Evolutionary conservation across 2,888 invertebrate species (phyloP).

Genomic region (Tenodera sinensis): DNA sequence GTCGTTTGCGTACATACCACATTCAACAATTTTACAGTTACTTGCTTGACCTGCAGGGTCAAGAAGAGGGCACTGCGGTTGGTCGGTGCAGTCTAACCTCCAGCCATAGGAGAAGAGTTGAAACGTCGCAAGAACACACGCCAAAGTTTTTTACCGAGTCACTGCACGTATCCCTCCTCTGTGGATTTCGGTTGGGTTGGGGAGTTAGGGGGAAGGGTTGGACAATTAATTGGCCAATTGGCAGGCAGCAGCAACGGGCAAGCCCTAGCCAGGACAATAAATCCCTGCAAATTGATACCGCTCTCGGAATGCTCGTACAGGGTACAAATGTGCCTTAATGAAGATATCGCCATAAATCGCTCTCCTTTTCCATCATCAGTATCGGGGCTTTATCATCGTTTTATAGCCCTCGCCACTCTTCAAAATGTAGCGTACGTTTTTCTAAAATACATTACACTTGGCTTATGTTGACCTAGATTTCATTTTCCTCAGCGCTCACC

Average conservation of each 20-base stretch:
- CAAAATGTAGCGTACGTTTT: not conserved
- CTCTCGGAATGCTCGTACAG: not conserved
- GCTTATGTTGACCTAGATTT: not conserved
- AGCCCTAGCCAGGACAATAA: not conserved
- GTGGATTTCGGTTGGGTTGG: not conserved
- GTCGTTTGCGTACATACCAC: too few species aligned
- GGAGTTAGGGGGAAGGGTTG: not conserved
- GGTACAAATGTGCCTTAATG: slow-evolving; percentile 5
- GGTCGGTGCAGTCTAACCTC: not conserved
- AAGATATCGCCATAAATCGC: not conserved
- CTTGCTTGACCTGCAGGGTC: not conserved
- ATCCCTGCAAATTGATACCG: slow-evolving; percentile 8
- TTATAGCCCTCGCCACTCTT: not conserved
- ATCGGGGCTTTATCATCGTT: not conserved
- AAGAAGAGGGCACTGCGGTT: not conserved
- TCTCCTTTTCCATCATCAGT: not conserved
- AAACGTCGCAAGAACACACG: not conserved
- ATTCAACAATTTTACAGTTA: too few species aligned
- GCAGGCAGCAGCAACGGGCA: not conserved
- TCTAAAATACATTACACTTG: not conserved
- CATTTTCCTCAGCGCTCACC: too few species aligned
- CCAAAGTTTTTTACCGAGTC: not conserved
- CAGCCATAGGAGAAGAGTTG: not conserved
- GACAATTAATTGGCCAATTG: slow-evolving; percentile 4
- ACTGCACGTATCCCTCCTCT: not conserved